Percentiles rank a stretch among this genome's conserved stretches.
Conservation (phyloP, 2,888 invertebrate genomes). For the Cataglyphis livida region DNA sequence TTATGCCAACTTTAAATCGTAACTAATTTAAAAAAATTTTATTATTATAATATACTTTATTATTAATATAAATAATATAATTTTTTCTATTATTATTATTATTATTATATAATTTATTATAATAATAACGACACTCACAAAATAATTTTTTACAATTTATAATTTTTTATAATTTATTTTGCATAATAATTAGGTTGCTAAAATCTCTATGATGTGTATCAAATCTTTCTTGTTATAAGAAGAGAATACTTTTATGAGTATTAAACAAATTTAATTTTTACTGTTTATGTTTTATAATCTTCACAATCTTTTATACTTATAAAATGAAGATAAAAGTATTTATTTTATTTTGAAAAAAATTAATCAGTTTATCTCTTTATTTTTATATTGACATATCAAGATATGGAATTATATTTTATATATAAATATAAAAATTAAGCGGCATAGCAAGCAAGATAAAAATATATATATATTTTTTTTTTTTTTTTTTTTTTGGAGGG, state of each 20-base stretch:
- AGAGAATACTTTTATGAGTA: not conserved
- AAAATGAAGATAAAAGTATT: not conserved
- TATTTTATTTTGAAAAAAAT: not conserved
- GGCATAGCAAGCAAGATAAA: not conserved
- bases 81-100: not conserved
- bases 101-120: not conserved
- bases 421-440: not conserved
- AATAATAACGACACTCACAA: not conserved
- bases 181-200: not conserved
- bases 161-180: not conserved
- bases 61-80: not conserved
- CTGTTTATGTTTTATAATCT: not conserved
- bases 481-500: not conserved
- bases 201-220: not conserved
- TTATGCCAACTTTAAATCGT: not conserved
- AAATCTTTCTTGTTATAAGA: no score
- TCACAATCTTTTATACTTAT: not conserved
- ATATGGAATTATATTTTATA: not conserved
- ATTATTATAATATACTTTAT: not conserved
- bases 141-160: not conserved
- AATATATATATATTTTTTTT: not conserved
- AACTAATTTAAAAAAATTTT: not conserved
- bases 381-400: not conserved
- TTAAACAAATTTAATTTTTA: not conserved
- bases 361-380: not conserved